Base-by-base conservation (phyloP, 2,888 invertebrate genomes). In the Lapara coniferarum region DNA sequence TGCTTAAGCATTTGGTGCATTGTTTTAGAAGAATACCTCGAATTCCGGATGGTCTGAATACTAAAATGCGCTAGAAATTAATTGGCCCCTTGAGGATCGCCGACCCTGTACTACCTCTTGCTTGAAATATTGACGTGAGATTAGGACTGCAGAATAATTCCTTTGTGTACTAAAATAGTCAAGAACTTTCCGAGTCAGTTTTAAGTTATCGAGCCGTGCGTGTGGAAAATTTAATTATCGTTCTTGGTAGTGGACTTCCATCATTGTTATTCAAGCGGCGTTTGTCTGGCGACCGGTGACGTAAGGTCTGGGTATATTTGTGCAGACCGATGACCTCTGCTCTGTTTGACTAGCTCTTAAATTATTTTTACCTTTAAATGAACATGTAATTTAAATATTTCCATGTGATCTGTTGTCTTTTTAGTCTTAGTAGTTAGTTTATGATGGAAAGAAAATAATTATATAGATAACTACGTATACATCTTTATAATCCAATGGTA, bases 151-250 rank as follows among this genome's bases (percentile, higher is more conserved):
- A 74, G 71, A 76, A 78, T 79, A 77, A 78, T 76, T 79, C 74
- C 73, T 77, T 73, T 76, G 76, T 74, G 46, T 69, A 72, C 71
- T 72, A 71, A 73, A 77, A 71, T 71, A 77, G 83, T 84, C 81
- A 77, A 79, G 77, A 78, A 77, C 79, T 78, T 82, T 81, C 78
- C 74, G 76, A 84, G 86, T 88, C 86, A 81, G 83, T 87, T 81
- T 78, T 70, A 77, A 72, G 71, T 78, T 75, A 81, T 83, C 77
- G 81, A 80, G 78, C 77, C 73, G 80, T 81, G 85, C 83, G 89
- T 85, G 91, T 90, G 87, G 90, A 89, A 92, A 92, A 90, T 91
- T 88, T 91, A 92, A 93, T 92, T 89, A 91, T 88, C 84, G 81
- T 82, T 84, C 85, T 86, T 80, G 84, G 81, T 85, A 84, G 78